Evolutionary conservation across 2,113 vertebrate species (phyloP), one percentile per base, ranked within the genome.

Genomic region (Elephas maximus): DNA sequence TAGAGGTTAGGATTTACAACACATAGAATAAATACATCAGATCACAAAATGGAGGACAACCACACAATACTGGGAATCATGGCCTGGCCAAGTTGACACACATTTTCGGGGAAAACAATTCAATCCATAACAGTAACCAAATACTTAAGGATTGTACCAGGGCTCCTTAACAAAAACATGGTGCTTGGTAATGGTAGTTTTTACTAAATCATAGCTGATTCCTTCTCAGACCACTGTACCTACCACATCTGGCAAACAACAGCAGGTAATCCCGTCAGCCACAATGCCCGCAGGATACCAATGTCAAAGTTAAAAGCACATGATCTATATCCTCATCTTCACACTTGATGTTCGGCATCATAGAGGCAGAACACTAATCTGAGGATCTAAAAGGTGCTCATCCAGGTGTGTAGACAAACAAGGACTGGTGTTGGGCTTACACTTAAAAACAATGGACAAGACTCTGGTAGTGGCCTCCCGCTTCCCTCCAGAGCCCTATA

Each of bases 311-410:
- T 57, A 2, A 69, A 63, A 80, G 26, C 20, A 17, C 45, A 8
- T 33, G 21, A 1, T 78, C 28, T n/a, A 71, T 41, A 30, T 60
- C 48, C 24, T 17, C 26, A 7, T n/a, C 53, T 23, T 44, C 30
- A 14, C 33, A 1, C 5, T 9, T 45, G n/a, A 28, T 1, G 1
- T 41, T 48, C 23, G 11, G 33, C 17, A 6, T 62, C 28, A 0
- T 33, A 77, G 48, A 69, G 28, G 45, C 30, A 18, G 2, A 7
- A 1, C 5, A 37, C 51, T 44, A 33, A 33, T 77, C 74, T 48
- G 12, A 67, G 21, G 51, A 44, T 10, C 53, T 37, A n/a, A 63
- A 71, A 44, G 12, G 17, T 26, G 11, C 17, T 33, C 51, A n/a
- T 51, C 28, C n/a, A 33, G 33, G 5, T 51, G 18, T 57, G 9